phyloP scores from a whole-genome alignment of 1,140 invertebrate species.

The Lucilia cuprina region DNA sequence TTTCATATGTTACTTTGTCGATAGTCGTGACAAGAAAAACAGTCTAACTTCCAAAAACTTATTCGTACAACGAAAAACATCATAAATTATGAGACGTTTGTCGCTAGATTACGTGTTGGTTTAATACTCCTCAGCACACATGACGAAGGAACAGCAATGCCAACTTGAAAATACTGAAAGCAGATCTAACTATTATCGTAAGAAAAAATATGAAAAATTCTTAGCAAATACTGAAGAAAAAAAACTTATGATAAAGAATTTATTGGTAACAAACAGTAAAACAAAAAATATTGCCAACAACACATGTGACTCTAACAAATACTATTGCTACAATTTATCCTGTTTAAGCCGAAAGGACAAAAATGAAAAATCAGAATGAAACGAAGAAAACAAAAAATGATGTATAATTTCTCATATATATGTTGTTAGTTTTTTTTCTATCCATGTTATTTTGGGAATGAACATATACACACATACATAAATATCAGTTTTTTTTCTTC shows the following conservation, averaged over 20 bases:
- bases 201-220: slow-evolving; percentile 10
- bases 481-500: too few relatives aligned
- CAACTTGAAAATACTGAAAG: background rate
- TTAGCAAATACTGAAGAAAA: background rate
- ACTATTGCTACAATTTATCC: background rate
- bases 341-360: background rate
- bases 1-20: slow-evolving; percentile 23
- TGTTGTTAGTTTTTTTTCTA: background rate
- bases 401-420: slow-evolving; percentile 26
- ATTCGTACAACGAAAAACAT: slow-evolving; percentile 18
- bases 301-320: slow-evolving; percentile 6
- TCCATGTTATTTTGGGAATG: background rate
- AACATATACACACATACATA: background rate
- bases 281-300: slow-evolving; percentile 15
- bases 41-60: slow-evolving; percentile 19
- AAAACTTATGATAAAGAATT: background rate
- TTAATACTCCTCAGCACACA: background rate
- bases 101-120: slow-evolving; percentile 29
- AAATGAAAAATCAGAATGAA: background rate
- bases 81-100: slow-evolving; percentile 31
- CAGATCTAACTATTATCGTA: slow-evolving; percentile 2
- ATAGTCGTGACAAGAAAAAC: background rate
- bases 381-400: background rate
- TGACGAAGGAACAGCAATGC: background rate
- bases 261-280: background rate